Base-by-base conservation (phyloP, 2,888 invertebrate genomes). In the Cinara cedri region DNA sequence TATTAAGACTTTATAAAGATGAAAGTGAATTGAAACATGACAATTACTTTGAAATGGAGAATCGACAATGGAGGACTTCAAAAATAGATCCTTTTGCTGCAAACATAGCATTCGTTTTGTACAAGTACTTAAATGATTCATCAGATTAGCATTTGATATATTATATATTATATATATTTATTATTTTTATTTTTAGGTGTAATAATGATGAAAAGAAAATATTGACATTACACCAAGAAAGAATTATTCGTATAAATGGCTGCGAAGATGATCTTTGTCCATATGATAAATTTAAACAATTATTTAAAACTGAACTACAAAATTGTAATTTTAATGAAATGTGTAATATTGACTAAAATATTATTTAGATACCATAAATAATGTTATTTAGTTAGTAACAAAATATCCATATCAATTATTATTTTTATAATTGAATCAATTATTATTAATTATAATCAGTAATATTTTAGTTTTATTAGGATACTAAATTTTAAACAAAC, bases 21-120 rank as follows among this genome's bases (percentile, higher is more conserved):
- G 84, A 87, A 0, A 82, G 86, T 3, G 89, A 88, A 44, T 86
- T 94, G 65, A 88, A 86, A n/a, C 89, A 90, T 55, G 86, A 89
- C 81, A 86, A 86, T 86, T 85, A 87, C 88, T 44, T 81, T 9
- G 21, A 81, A 21, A 80, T 81, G 19, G 57, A 84, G n/a, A 82
- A 84, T n/a, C 85, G 88, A 81, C 84, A 84, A 54, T 89, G 88
- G 88, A 86, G 86, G 81, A 86, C 87, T 2, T 87, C 88, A 82
- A 82, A 89, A 66, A 93, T 95, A 76, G 93, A 93, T 86, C 87
- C 91, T 54, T 95, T 95, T 86, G 93, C 90, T n/a, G 88, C 92
- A 8, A 95, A 94, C 85, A 85, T 95, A 82, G 93, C 91, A 49
- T 93, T 94, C 86, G 88, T 94, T 80, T 87, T 92, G 71, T 92